Evolutionary conservation across 2,888 invertebrate genomes (phyloP).

Genomic region (Timema podura): DNA sequence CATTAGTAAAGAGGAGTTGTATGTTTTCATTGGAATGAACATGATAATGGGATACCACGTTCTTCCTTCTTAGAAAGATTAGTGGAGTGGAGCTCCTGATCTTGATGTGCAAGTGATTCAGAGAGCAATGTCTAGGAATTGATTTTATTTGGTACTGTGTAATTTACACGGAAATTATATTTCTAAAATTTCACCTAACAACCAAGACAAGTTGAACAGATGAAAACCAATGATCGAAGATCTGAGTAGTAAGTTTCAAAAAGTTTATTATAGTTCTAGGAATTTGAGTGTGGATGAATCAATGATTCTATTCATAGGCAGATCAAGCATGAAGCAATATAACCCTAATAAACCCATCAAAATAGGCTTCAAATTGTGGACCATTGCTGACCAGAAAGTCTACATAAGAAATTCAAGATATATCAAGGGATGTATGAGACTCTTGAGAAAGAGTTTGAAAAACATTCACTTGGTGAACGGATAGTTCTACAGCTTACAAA

Average conservation of each 20-base stretch:
- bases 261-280: slow-evolving; percentile 37
- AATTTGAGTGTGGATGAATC: slow-evolving; percentile 25
- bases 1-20: not conserved
- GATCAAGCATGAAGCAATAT: slow-evolving; percentile 29
- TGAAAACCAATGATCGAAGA: slow-evolving; percentile 27
- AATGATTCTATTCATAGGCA: slow-evolving; percentile 25
- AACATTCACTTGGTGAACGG: not conserved
- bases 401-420: not conserved
- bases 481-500: not conserved
- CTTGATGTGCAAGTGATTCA: slow-evolving; percentile 21
- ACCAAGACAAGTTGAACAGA: slow-evolving; percentile 29
- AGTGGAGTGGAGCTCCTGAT: not conserved
- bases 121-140: slow-evolving; percentile 27
- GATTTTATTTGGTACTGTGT: slow-evolving; percentile 27
- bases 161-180: slow-evolving; percentile 31
- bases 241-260: slow-evolving; percentile 28
- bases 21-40: not conserved
- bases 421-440: slow-evolving; percentile 1
- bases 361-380: slow-evolving; percentile 33
- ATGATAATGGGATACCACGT: not conserved
- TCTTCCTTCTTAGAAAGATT: not conserved
- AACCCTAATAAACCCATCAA: slow-evolving; percentile 35
- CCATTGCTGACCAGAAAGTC: not conserved
- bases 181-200: slow-evolving; percentile 19
- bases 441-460: not conserved